Percentiles rank a stretch among this genome's conserved stretches.
phyloP scores from a whole-genome alignment of 2,888 invertebrate genomes.

The Criorhina ranunculi region DNA sequence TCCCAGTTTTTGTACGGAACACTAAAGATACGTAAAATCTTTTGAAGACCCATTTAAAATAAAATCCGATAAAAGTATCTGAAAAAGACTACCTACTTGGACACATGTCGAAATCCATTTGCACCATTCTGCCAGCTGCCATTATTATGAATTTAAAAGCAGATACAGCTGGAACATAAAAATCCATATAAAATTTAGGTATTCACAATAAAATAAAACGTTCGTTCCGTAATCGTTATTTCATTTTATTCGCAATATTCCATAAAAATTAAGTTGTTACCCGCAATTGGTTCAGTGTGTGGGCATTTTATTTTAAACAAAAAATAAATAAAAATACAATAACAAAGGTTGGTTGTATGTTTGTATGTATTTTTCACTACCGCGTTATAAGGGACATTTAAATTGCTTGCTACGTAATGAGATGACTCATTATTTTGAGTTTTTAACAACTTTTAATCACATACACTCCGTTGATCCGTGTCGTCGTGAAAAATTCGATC shows the following conservation, averaged over 20 bases:
- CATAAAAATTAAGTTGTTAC: constrained; percentile 18
- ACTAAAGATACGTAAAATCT: not conserved
- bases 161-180: constrained; percentile 5
- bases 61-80: constrained; percentile 25
- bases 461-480: not conserved
- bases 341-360: too few relatives aligned
- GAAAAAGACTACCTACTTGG: constrained; percentile 38
- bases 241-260: constrained; percentile 18
- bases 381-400: too few relatives aligned
- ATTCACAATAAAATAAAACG: constrained; percentile 17
- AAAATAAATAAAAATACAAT: too few relatives aligned
- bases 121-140: constrained; percentile 39
- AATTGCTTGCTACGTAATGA: too few relatives aligned
- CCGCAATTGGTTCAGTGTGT: not conserved
- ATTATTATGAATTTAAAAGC: constrained; percentile 34
- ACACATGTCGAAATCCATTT: constrained; percentile 49
- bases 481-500: not conserved
- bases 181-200: constrained; percentile 10
- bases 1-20: not conserved
- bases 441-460: constrained; percentile 11
- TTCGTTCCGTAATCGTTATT: not conserved
- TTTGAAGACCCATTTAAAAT: constrained; percentile 19
- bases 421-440: constrained; percentile 3
- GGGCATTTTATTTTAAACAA: not conserved
- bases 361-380: too few relatives aligned